phyloP scores from a whole-genome alignment of 2,797 vertebrate species.

The Chaunax sp. region DNA sequence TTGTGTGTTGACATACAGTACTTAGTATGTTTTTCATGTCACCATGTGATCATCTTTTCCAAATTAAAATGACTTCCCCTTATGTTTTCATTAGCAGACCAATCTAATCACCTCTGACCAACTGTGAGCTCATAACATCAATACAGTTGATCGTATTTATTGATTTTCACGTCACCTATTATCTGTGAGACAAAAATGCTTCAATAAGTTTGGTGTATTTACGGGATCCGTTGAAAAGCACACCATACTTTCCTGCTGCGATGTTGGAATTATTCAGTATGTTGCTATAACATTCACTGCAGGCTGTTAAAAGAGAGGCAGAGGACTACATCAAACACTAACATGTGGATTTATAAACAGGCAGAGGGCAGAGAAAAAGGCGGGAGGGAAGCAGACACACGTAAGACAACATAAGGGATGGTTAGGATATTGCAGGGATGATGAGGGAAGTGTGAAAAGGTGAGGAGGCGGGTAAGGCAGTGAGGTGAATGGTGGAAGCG shows the following conservation, averaged over 20 bases:
- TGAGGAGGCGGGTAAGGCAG: background rate
- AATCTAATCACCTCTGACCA: background rate
- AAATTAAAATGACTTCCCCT: too few species aligned
- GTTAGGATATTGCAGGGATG: background rate
- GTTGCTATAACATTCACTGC: constrained; percentile 23
- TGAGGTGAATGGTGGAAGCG: background rate
- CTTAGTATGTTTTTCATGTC: too few species aligned
- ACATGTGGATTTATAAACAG: too few species aligned
- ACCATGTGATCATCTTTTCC: background rate
- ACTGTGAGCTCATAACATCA: constrained; percentile 2
- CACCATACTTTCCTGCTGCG: background rate
- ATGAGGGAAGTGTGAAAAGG: background rate
- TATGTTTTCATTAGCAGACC: constrained; percentile 11
- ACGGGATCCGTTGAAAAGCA: background rate
- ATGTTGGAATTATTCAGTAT: constrained; percentile 29
- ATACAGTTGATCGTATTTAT: too few species aligned
- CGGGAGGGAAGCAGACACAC: background rate
- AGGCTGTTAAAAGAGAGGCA: constrained; percentile 20
- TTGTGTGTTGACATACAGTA: background rate
- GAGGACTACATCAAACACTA: background rate
- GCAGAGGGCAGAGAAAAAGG: too few species aligned
- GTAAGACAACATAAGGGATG: background rate
- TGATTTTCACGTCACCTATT: constrained; percentile 4
- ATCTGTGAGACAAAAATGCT: constrained; percentile 10
- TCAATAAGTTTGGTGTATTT: constrained; percentile 26